These are phyloP conservation scores for Hydrotaea cyrtoneurina DNA, from an alignment of 2,888 invertebrate species.

Conservation along the genomic window DNA sequence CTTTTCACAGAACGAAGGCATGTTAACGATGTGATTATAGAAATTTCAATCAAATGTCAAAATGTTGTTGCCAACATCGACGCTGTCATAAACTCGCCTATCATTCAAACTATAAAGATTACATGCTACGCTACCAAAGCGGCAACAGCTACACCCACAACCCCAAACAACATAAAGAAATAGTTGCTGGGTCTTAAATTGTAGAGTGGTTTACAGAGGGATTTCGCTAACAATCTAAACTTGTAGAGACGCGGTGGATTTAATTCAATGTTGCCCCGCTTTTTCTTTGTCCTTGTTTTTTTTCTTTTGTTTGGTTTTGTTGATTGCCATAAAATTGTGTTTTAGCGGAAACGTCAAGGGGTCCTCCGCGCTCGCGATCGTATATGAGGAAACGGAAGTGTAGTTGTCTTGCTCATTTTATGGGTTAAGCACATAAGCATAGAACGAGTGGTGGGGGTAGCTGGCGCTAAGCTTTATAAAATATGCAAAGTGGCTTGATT, in stretches of 20 bases:
- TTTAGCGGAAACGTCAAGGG: background rate
- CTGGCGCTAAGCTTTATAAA: background rate
- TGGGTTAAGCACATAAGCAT: background rate
- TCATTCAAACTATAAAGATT: slow-evolving; percentile 9
- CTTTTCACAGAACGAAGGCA: background rate
- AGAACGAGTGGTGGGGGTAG: background rate
- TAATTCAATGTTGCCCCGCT: background rate
- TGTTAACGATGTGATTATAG: slow-evolving; percentile 25
- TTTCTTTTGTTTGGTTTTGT: background rate
- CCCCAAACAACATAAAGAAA: background rate
- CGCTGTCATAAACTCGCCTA: background rate
- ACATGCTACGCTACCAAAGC: background rate
- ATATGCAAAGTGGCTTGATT: slow-evolving; percentile 4
- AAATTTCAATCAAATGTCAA: slow-evolving; percentile 34
- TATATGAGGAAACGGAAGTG: background rate
- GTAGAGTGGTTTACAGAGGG: background rate
- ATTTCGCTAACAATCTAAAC: background rate
- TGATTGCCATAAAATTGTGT: slow-evolving; percentile 7
- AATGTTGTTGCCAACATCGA: slow-evolving; percentile 16
- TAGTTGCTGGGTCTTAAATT: background rate
- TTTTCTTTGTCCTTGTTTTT: background rate
- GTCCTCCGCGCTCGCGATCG: background rate
- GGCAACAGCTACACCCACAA: background rate
- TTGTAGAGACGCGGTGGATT: background rate
- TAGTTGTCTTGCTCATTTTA: background rate